A percentile compares a stretch with the other conserved stretches of the same genome.
These are phyloP conservation scores for Tapirus terrestris DNA, from an alignment of 2,113 vertebrate genomes.

Conservation along the genomic window DNA sequence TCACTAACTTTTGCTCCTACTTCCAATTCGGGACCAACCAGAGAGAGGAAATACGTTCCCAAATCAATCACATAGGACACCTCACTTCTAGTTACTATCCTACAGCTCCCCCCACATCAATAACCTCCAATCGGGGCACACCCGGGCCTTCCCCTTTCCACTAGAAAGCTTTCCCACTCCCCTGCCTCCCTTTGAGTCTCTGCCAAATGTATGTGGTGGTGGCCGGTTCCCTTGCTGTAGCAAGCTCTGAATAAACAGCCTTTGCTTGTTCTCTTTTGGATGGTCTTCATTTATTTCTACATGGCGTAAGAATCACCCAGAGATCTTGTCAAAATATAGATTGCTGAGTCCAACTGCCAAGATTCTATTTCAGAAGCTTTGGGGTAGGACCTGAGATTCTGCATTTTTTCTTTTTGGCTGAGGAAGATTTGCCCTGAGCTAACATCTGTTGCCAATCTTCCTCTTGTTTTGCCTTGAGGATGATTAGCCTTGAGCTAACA, in stretches of 20 bases:
- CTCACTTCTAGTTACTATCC: neutral
- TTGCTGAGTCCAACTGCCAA: neutral
- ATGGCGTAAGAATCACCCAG: neutral
- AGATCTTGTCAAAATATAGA: neutral
- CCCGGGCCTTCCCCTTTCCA: neutral
- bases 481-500: too few species aligned
- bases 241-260: neutral
- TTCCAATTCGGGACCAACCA: neutral
- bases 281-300: neutral
- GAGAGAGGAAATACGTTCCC: neutral
- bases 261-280: neutral
- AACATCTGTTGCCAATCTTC: too few species aligned
- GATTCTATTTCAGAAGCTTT: neutral
- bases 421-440: too few species aligned
- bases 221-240: neutral
- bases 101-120: neutral
- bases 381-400: neutral
- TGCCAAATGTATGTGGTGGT: neutral
- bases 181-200: neutral
- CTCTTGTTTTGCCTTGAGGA: too few species aligned
- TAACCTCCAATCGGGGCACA: neutral
- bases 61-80: neutral
- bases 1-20: neutral
- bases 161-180: neutral
- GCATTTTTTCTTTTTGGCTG: neutral